Evolutionary conservation across 2,113 vertebrate species (phyloP).

Genomic region (Saguinus imperator): DNA sequence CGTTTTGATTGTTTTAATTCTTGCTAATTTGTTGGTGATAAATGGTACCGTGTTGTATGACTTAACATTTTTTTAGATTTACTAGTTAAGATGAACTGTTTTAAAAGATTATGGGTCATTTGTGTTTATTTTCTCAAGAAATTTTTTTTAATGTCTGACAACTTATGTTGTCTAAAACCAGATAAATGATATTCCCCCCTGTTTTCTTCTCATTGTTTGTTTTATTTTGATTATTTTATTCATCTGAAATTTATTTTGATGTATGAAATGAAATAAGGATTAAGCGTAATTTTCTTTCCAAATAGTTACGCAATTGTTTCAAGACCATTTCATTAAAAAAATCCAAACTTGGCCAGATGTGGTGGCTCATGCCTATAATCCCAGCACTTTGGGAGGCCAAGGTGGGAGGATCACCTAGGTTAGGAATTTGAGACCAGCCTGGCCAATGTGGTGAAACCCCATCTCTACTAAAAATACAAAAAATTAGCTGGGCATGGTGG

Average conservation of each 20-base stretch:
- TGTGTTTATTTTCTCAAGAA: background rate
- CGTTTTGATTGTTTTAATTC: background rate
- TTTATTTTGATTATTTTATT: background rate
- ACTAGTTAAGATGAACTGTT: background rate
- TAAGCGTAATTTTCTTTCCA: background rate
- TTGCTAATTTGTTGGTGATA: background rate
- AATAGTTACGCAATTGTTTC: background rate
- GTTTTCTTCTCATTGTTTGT: background rate
- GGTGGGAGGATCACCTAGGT: no score
- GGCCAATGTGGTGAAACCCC: no score
- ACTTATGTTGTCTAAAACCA: background rate
- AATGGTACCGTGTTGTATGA: no score
- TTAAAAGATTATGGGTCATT: background rate
- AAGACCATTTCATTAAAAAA: background rate
- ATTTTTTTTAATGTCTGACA: background rate
- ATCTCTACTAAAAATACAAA: no score
- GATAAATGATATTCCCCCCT: background rate
- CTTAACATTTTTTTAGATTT: background rate
- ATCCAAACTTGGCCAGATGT: no score
- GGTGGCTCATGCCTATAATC: no score
- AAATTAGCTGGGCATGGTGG: no score
- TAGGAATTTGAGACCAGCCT: no score
- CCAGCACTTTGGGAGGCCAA: no score
- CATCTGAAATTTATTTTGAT: background rate
- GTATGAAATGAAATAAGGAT: background rate